These are phyloP conservation scores for Schizaphis graminum DNA, from an alignment of 2,888 invertebrate species.

Conservation along the genomic window DNA sequence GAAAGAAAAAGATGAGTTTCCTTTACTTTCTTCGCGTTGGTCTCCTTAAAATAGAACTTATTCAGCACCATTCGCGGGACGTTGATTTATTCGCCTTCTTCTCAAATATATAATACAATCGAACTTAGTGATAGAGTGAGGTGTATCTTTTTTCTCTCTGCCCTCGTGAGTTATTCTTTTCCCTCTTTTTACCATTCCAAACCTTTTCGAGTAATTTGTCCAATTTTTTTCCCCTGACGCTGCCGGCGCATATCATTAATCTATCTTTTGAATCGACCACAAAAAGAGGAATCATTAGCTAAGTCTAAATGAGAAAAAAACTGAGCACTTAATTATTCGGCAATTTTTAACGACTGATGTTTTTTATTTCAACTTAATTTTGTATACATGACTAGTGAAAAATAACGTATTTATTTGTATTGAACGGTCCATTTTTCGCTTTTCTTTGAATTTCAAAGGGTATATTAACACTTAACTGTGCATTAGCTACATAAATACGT, in stretches of 20 bases:
- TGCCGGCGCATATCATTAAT: constrained; percentile 60
- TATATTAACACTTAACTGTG: constrained; percentile 35
- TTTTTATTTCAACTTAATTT: constrained; percentile 55
- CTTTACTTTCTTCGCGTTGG: constrained; percentile 38
- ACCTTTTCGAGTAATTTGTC: constrained; percentile 64
- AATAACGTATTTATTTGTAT: constrained; percentile 53
- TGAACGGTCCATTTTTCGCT: neutral
- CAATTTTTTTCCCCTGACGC: constrained; percentile 56
- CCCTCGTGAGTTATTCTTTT: constrained; percentile 48
- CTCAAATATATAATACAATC: constrained; percentile 65
- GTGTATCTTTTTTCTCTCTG: constrained; percentile 45
- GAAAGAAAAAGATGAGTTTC: constrained; percentile 63
- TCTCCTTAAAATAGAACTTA: constrained; percentile 63
- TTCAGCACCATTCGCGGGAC: constrained; percentile 63
- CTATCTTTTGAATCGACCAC: constrained; percentile 63
- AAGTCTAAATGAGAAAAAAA: constrained; percentile 46
- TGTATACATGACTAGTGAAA: constrained; percentile 43
- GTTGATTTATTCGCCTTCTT: constrained; percentile 65
- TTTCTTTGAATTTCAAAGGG: constrained; percentile 25
- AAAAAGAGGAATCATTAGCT: constrained; percentile 60
- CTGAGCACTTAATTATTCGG: constrained; percentile 60
- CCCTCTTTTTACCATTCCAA: constrained; percentile 57
- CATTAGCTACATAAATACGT: neutral
- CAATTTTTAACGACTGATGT: constrained; percentile 49
- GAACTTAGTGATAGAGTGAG: constrained; percentile 64